Conservation (phyloP, 2,797 vertebrate genomes). For the Poeciliopsis turneri region DNA sequence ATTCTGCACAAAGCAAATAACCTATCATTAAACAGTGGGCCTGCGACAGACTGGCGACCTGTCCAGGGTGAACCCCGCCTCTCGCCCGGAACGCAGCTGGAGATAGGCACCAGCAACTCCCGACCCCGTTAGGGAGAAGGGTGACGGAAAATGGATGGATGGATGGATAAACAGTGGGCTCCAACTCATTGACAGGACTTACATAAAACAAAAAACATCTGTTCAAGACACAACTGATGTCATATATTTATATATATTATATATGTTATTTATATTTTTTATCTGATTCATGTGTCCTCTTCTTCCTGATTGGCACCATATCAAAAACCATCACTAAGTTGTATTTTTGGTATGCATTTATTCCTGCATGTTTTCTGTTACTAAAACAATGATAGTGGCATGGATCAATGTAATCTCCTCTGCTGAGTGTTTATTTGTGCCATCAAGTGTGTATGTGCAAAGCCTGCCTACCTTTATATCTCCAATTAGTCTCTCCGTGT, state of each 20-base stretch:
- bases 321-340: background rate
- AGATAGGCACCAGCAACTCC: too few species aligned
- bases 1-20: background rate
- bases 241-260: too few species aligned
- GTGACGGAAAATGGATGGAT: too few species aligned
- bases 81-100: too few species aligned
- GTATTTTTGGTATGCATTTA: slow-evolving; percentile 3
- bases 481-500: slow-evolving; percentile 58
- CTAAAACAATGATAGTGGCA: slow-evolving; percentile 18
- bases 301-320: background rate
- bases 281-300: background rate
- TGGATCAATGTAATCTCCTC: slow-evolving; percentile 23
- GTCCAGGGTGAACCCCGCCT: too few species aligned
- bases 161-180: background rate
- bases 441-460: slow-evolving; percentile 33
- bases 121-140: too few species aligned
- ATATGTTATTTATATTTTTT: background rate
- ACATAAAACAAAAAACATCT: background rate
- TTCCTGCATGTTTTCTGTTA: slow-evolving; percentile 7
- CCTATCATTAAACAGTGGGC: background rate
- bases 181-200: background rate
- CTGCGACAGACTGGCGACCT: too few species aligned
- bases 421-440: slow-evolving; percentile 16
- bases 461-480: slow-evolving; percentile 43
- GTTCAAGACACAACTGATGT: background rate